These are phyloP conservation scores for Argopecten irradians DNA, from an alignment of 1,140 invertebrate genomes.

Conservation along the genomic window DNA sequence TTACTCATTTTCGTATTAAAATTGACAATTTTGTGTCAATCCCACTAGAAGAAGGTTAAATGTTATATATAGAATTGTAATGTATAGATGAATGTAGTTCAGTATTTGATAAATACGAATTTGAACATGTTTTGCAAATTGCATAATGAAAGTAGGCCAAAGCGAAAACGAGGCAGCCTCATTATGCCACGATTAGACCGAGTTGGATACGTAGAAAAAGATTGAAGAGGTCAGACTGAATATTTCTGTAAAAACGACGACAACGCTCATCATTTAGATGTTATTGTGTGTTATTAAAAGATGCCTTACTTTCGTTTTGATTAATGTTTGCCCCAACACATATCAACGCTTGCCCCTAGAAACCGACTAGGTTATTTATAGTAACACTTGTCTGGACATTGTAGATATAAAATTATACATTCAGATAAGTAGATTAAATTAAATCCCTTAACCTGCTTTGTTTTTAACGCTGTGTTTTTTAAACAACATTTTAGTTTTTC, in stretches of 20 bases:
- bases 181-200: background rate
- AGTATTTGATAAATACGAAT: background rate
- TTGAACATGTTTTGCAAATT: background rate
- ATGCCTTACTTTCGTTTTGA: background rate
- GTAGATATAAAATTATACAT: no score
- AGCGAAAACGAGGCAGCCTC: slow-evolving; percentile 13
- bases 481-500: no score
- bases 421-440: no score
- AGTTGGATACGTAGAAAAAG: background rate
- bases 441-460: no score
- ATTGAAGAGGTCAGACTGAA: background rate
- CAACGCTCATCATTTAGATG: background rate
- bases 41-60: background rate
- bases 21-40: background rate
- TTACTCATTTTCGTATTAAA: background rate
- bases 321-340: background rate
- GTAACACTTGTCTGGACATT: background rate
- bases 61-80: background rate
- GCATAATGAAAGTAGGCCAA: slow-evolving; percentile 16
- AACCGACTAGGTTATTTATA: background rate
- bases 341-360: background rate
- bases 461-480: no score
- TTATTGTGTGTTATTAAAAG: background rate
- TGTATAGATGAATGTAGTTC: background rate
- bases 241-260: background rate